A percentile compares a stretch with the other conserved stretches of the same genome.
phyloP scores from a whole-genome alignment of 1,140 invertebrate species.

The Dinothrombium tinctorium region DNA sequence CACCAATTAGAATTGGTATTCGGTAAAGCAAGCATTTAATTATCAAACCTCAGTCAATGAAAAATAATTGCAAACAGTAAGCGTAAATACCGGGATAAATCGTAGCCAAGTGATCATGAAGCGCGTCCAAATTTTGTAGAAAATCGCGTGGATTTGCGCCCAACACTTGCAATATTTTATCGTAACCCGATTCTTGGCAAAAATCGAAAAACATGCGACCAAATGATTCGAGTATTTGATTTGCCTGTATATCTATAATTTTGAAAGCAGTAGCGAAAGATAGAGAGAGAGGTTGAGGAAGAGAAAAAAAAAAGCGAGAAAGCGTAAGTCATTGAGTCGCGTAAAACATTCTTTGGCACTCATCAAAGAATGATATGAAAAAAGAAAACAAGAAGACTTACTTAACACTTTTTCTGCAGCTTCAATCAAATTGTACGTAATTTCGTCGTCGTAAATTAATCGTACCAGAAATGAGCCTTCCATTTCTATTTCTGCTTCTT shows the following conservation, averaged over 20 bases:
- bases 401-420: constrained; percentile 69
- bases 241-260: constrained; percentile 55
- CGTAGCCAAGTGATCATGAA: constrained; percentile 78
- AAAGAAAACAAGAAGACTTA: constrained; percentile 28
- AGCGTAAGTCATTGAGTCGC: background rate
- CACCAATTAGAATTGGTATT: too few species aligned
- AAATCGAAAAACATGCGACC: constrained; percentile 84
- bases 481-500: constrained; percentile 72
- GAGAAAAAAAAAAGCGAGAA: background rate
- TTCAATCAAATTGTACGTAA: constrained; percentile 74
- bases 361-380: background rate
- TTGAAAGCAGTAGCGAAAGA: constrained; percentile 7
- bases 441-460: constrained; percentile 80
- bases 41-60: too few species aligned
- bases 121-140: constrained; percentile 71
- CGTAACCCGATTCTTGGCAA: constrained; percentile 77
- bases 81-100: constrained; percentile 44
- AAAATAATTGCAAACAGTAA: too few species aligned
- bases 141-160: constrained; percentile 78
- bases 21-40: too few species aligned
- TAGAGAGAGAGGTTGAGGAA: background rate
- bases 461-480: constrained; percentile 80
- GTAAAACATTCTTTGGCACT: background rate
- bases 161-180: constrained; percentile 70
- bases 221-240: constrained; percentile 69